Percentiles rank a stretch among this genome's conserved stretches.
phyloP scores from a whole-genome alignment of 2,888 invertebrate species.

The Mesorhabditis sp. region DNA sequence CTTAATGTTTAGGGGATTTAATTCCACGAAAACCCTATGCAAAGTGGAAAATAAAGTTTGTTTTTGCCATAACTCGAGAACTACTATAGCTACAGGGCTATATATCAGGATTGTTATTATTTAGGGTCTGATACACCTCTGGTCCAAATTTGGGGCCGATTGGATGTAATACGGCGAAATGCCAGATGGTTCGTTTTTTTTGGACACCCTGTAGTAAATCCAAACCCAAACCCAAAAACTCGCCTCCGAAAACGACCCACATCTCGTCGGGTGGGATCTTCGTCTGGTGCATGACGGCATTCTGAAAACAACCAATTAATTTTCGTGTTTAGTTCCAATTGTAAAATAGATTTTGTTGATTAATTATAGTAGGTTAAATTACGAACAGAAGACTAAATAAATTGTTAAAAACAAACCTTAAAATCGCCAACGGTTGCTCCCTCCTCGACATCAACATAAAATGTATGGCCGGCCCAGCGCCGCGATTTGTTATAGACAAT shows the following conservation, averaged over 20 bases:
- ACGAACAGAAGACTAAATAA: too few relatives aligned
- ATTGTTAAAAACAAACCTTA: not conserved
- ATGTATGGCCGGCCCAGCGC: constrained; percentile 37
- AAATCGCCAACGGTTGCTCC: constrained; percentile 30
- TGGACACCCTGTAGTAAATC: not conserved
- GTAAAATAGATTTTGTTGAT: not conserved
- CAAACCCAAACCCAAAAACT: constrained; percentile 7
- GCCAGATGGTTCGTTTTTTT: too few relatives aligned
- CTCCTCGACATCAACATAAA: constrained; percentile 25
- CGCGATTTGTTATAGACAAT: constrained; percentile 44
- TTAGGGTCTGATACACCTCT: too few relatives aligned
- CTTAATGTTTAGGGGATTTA: too few relatives aligned
- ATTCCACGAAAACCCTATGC: too few relatives aligned
- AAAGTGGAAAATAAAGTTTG: too few relatives aligned
- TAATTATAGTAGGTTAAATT: not conserved
- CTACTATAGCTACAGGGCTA: too few relatives aligned
- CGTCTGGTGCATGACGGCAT: constrained; percentile 26
- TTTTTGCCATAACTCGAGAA: too few relatives aligned
- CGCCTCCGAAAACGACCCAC: constrained; percentile 39
- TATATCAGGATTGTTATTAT: too few relatives aligned
- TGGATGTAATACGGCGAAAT: too few relatives aligned
- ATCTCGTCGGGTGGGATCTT: constrained; percentile 30
- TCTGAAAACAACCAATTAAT: not conserved
- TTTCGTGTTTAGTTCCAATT: not conserved
- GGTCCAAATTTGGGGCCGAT: too few relatives aligned